Evolutionary conservation across 2,113 vertebrate species (phyloP), one percentile per base, ranked within the genome.

Genomic region (Heterochromis multidens): DNA sequence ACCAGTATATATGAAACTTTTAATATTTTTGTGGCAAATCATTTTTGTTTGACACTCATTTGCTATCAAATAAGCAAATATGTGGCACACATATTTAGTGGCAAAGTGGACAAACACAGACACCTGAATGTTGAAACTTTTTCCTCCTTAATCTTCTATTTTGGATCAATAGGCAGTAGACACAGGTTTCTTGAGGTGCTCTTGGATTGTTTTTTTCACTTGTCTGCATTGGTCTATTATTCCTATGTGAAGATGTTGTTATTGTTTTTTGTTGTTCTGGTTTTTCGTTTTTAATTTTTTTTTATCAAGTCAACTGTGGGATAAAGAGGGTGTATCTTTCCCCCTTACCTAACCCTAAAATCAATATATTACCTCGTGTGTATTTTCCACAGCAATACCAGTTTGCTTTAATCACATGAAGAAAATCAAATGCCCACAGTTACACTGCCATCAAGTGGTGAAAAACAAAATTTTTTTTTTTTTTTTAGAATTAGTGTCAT

Each of bases 371-470:
- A 19, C 7, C 49, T 62, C 52, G 56, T 10, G 61, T 57, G 4
- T 3, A 35, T 87, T 37, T 35, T 37, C 60, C 65, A 56, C 52
- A 49, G 35, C 40, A 70, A 62, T 76, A 16, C 27, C 31, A 7
- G 13, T 54, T 81, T 85, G 7, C 23, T 61, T 81, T 83, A 5
- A 77, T 77, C 37, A 16, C 40, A n/a, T 12, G 13, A 16, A 33
- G 33, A 35, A 52, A 59, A 61, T 74, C 43, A 79, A 31, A 91
- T 93, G 72, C 43, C 81, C 83, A 87, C 85, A 87, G 82, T 78
- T 90, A 81, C 82, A 95, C 91, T 95, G 94, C 94, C 93, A 91
- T 91, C 94, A 90, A 90, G 94, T 94, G 94, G 92, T 82, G 21
- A 61, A 77, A 63, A n/a, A 3, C 10, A 58, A 33, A 63, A 77